Evolutionary conservation across 1,140 invertebrate species (phyloP).

Genomic region (Brachionus angularis): DNA sequence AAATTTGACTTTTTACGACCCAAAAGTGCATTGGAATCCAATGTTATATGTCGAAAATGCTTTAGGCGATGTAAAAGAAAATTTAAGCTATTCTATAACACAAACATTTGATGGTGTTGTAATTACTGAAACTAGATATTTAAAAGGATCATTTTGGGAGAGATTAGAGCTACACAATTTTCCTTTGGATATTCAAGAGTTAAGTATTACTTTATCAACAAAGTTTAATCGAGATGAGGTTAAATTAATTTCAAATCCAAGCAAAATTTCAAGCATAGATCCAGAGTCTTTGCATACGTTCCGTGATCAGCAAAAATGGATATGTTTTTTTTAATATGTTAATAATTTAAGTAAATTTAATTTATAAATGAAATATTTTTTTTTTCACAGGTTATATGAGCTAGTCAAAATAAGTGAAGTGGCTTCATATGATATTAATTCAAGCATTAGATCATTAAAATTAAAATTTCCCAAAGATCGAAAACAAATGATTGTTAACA

Average conservation of each 20-base stretch:
- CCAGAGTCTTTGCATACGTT: neutral
- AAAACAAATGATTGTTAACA: neutral
- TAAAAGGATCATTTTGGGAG: constrained; percentile 16
- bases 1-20: neutral
- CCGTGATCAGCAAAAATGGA: constrained; percentile 30
- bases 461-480: constrained; percentile 7
- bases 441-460: neutral
- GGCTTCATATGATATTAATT: neutral
- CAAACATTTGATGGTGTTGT: neutral
- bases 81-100: neutral
- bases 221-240: neutral
- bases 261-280: neutral
- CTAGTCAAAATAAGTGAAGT: neutral
- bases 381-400: neutral
- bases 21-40: constrained; percentile 1
- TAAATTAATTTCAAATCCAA: neutral
- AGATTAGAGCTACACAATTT: constrained; percentile 19
- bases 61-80: neutral
- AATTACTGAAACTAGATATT: neutral
- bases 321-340: neutral
- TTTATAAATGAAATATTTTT: neutral
- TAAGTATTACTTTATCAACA: neutral
- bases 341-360: neutral
- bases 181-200: constrained; percentile 3
- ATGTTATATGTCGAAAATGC: constrained; percentile 8